These are phyloP conservation scores for Himalopsyche tibetana DNA, from an alignment of 2,888 invertebrate species.

Conservation along the genomic window DNA sequence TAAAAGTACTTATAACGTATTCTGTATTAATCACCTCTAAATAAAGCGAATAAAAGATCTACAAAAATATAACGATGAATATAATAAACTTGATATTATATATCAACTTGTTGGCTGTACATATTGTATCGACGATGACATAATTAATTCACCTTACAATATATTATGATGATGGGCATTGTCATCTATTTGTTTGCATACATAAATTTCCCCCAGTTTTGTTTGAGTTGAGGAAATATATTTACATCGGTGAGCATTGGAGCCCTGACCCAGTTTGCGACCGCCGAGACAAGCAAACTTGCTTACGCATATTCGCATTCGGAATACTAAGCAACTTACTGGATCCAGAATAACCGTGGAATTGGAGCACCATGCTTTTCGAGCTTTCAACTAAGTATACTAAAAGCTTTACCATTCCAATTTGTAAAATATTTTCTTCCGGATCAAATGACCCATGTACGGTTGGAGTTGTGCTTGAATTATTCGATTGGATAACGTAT, in stretches of 20 bases:
- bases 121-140: not conserved
- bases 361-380: not conserved
- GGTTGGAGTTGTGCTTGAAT: no score
- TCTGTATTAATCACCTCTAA: no score
- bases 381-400: not conserved
- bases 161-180: not conserved
- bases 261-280: not conserved
- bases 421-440: no score
- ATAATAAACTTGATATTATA: no score
- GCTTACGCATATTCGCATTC: slow-evolving; percentile 2
- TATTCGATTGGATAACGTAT: no score
- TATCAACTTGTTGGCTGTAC: no score
- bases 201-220: not conserved
- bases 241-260: not conserved
- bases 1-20: no score
- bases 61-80: no score
- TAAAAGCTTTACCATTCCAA: no score
- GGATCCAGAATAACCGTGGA: slow-evolving; percentile 8
- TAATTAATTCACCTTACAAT: not conserved
- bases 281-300: slow-evolving; percentile 1
- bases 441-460: no score
- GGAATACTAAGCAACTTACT: not conserved
- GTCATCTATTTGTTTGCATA: not conserved
- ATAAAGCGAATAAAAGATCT: no score
- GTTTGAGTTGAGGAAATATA: not conserved